A percentile compares a stretch with the other conserved stretches of the same genome.
phyloP scores from a whole-genome alignment of 2,797 vertebrate species.

The Euthynnus affinis region DNA sequence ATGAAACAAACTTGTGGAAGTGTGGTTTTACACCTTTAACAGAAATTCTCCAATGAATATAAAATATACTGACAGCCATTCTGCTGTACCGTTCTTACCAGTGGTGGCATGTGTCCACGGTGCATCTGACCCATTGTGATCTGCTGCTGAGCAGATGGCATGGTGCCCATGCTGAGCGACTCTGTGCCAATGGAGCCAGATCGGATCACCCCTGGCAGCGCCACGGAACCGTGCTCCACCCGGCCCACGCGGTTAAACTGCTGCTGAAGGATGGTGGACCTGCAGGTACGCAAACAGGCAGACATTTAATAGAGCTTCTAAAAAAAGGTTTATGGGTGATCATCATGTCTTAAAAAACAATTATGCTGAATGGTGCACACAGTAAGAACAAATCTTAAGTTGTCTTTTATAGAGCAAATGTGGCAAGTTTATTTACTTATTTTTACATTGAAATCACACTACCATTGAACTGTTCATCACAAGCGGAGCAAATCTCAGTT shows the following conservation, averaged over 20 bases:
- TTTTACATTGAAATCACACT: not conserved
- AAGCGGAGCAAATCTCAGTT: not conserved
- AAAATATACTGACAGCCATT: not conserved
- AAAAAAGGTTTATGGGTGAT: not conserved
- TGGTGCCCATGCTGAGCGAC: constrained; percentile 94
- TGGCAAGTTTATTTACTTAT: not conserved
- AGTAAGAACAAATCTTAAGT: not conserved
- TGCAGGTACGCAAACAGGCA: constrained; percentile 57
- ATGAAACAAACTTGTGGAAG: not conserved
- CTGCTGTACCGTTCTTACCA: constrained; percentile 85
- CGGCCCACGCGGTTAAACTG: constrained; percentile 96
- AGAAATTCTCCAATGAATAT: not conserved
- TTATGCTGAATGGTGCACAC: not conserved
- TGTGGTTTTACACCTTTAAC: not conserved
- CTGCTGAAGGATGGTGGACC: constrained; percentile 97
- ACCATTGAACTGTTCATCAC: not conserved
- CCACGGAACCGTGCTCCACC: constrained; percentile 95
- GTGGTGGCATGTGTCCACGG: constrained; percentile 97
- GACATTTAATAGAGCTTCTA: not conserved
- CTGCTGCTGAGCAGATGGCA: constrained; percentile 98
- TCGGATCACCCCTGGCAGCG: constrained; percentile 95
- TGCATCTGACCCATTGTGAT: constrained; percentile 98
- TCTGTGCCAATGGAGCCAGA: constrained; percentile 95
- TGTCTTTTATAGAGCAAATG: not conserved
- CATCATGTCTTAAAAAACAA: not conserved